phyloP scores from a whole-genome alignment of 2,797 vertebrate species.

The Danio kyathit region DNA sequence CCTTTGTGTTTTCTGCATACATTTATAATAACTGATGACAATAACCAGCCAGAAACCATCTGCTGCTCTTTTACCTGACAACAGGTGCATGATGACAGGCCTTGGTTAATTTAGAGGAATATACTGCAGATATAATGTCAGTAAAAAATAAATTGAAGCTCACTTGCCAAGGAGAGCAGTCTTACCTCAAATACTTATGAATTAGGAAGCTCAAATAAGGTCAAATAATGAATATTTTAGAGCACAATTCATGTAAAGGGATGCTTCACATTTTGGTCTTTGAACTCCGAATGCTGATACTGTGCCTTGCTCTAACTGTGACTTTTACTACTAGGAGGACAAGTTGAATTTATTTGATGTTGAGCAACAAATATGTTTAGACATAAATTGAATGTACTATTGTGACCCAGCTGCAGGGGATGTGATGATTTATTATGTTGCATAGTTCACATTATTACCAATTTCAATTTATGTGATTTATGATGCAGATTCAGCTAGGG shows the following conservation, averaged over 20 bases:
- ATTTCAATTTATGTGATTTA: neutral
- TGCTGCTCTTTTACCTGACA: neutral
- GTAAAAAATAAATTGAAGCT: neutral
- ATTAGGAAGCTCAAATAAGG: neutral
- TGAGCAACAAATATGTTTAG: neutral
- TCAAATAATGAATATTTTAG: neutral
- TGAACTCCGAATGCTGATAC: neutral
- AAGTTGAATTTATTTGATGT: neutral
- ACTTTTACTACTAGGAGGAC: neutral
- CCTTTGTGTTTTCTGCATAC: neutral
- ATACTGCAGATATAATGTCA: neutral
- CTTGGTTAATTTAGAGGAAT: neutral
- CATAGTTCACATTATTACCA: neutral
- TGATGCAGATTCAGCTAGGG: no score
- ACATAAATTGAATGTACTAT: neutral
- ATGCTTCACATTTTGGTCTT: neutral
- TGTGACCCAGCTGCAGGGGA: slow-evolving; percentile 11
- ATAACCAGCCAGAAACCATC: neutral
- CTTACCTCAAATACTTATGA: neutral
- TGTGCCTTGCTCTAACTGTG: neutral
- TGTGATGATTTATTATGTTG: slow-evolving; percentile 1
- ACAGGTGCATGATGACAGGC: neutral
- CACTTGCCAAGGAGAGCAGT: neutral
- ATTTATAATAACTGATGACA: neutral
- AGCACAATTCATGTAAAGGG: neutral